phyloP scores from a whole-genome alignment of 2,113 vertebrate genomes.

The Xerus inauris region DNA sequence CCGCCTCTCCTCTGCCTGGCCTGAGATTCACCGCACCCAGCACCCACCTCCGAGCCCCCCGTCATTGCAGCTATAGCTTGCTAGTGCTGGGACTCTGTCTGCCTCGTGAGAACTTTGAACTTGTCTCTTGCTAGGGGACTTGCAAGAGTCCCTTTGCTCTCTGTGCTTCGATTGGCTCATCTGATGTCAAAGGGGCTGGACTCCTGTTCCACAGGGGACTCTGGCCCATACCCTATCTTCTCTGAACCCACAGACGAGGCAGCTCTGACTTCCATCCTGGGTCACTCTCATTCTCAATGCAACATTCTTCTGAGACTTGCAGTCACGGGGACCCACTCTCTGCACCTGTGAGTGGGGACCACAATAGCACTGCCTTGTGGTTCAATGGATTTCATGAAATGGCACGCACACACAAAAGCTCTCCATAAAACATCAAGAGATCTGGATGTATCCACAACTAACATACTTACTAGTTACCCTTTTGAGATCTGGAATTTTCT shows the following conservation, averaged over 20 bases:
- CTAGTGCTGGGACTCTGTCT: accelerated
- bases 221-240: neutral
- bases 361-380: neutral
- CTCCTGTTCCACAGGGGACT: too few relatives aligned
- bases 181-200: neutral
- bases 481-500: neutral
- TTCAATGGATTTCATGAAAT: neutral
- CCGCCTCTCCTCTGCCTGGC: neutral
- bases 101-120: neutral
- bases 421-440: neutral
- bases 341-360: neutral
- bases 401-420: neutral
- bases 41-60: accelerated
- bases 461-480: neutral
- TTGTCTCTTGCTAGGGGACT: neutral
- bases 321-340: neutral
- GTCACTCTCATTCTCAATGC: accelerated
- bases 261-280: neutral
- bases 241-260: accelerated
- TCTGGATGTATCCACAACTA: neutral
- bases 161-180: neutral
- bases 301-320: neutral
- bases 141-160: neutral
- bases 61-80: neutral
- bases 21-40: accelerated